Evolutionary conservation across 2,888 invertebrate genomes (phyloP).

Genomic region (Allacma fusca): DNA sequence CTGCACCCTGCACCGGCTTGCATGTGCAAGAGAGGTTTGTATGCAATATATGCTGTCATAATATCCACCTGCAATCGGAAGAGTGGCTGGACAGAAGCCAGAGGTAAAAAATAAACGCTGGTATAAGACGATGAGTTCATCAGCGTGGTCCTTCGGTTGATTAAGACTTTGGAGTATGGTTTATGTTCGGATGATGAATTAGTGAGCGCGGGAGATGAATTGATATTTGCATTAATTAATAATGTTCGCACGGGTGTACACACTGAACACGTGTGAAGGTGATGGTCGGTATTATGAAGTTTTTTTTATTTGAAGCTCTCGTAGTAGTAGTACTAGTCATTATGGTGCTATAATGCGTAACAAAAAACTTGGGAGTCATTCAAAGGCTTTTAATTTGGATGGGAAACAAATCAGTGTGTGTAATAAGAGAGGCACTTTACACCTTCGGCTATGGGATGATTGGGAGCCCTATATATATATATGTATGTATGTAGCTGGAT

Average conservation of each 20-base stretch:
- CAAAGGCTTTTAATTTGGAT: neutral
- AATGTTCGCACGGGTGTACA: conserved; percentile 11
- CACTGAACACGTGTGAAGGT: neutral
- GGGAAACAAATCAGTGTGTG: neutral
- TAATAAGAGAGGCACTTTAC: conserved; percentile 5
- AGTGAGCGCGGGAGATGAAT: neutral
- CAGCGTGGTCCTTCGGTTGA: neutral
- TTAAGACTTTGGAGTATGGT: neutral
- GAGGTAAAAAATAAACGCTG: no score
- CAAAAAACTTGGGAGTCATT: no score
- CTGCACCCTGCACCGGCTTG: no score
- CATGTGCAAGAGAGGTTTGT: no score
- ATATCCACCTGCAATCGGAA: no score
- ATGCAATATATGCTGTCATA: no score
- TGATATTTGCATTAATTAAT: conserved; percentile 16
- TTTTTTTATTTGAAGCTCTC: no score
- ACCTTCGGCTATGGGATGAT: neutral
- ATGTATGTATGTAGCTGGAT: neutral
- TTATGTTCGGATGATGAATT: neutral
- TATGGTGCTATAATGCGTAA: no score
- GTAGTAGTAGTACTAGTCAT: no score
- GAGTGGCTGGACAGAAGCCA: no score
- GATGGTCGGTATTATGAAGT: neutral
- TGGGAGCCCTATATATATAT: neutral
- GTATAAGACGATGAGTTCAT: neutral